Conservation (phyloP, 2,888 invertebrate species). For the Drosophila antonietae region DNA sequence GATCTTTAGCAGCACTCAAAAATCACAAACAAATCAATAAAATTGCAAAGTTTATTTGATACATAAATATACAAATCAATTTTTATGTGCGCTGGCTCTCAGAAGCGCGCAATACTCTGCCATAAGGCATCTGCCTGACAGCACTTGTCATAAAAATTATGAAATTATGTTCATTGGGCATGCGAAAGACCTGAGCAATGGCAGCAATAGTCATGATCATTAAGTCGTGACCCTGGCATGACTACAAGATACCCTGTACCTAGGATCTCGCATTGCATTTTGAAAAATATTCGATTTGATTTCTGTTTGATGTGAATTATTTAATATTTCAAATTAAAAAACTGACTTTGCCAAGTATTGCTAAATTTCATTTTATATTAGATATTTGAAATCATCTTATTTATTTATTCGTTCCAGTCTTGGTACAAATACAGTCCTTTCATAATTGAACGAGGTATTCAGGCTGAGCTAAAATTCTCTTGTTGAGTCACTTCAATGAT, state of each 20-base stretch:
- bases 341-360: too few relatives aligned
- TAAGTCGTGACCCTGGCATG: neutral
- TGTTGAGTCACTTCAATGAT: constrained; percentile 58
- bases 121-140: constrained; percentile 39
- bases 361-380: neutral
- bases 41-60: constrained; percentile 69
- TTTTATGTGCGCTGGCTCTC: constrained; percentile 52
- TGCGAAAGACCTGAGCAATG: constrained; percentile 13
- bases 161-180: constrained; percentile 55
- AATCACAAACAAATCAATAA: constrained; percentile 70
- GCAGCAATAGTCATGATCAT: neutral
- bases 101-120: constrained; percentile 33
- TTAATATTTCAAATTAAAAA: neutral
- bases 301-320: too few relatives aligned
- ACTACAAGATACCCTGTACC: constrained; percentile 25
- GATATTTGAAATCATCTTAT: neutral
- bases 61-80: constrained; percentile 75
- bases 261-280: too few relatives aligned
- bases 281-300: too few relatives aligned
- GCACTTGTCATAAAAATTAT: constrained; percentile 71
- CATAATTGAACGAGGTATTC: neutral
- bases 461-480: neutral
- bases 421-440: neutral
- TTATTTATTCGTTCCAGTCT: neutral
- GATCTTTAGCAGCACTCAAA: constrained; percentile 29